Evolutionary conservation across 1,140 invertebrate species (phyloP).

Genomic region (Diorhabda sublineata): DNA sequence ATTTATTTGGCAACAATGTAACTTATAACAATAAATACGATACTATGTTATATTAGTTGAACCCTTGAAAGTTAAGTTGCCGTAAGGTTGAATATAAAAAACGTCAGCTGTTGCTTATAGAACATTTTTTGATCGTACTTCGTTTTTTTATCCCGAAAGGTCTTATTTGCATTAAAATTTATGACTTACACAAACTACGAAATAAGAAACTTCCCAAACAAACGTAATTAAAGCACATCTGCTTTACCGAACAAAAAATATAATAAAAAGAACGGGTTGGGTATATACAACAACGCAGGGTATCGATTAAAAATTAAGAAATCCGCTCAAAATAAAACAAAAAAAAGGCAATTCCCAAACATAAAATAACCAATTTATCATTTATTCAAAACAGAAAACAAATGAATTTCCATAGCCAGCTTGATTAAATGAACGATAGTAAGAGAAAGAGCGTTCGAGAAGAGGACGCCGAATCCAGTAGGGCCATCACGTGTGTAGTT

Average conservation of each 20-base stretch:
- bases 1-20: too few relatives aligned
- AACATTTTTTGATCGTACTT: too few relatives aligned
- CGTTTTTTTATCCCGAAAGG: too few relatives aligned
- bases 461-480: constrained; percentile 14
- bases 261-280: background rate
- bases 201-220: constrained; percentile 29
- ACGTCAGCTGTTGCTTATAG: too few relatives aligned
- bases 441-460: constrained; percentile 8
- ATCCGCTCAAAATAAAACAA: constrained; percentile 9
- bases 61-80: too few relatives aligned
- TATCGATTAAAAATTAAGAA: constrained; percentile 29
- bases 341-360: constrained; percentile 22
- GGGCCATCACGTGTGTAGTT: background rate
- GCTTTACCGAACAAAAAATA: background rate
- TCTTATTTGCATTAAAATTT: background rate
- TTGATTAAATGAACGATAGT: constrained; percentile 36
- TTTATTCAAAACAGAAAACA: constrained; percentile 36
- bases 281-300: background rate
- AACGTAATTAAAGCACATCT: constrained; percentile 17
- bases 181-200: background rate
- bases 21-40: too few relatives aligned
- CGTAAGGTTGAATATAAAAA: too few relatives aligned
- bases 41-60: too few relatives aligned
- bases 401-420: constrained; percentile 37
- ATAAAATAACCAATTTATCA: constrained; percentile 38